Percentiles rank a stretch among this genome's conserved stretches.
phyloP scores from a whole-genome alignment of 2,797 vertebrate species.

The Sorex maritimensis region DNA sequence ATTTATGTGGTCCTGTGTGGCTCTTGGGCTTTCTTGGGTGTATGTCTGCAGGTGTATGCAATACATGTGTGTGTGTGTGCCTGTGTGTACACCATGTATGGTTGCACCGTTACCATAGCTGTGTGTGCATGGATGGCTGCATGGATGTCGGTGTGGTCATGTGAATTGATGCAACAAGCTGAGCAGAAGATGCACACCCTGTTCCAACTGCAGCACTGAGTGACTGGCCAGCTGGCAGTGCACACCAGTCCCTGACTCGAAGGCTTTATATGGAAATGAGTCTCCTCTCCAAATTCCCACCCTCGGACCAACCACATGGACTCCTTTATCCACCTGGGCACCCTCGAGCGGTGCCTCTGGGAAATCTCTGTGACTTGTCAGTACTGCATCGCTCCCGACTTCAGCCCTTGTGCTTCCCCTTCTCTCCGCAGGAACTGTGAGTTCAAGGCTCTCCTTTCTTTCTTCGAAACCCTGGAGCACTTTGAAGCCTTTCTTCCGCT shows the following conservation, averaged over 20 bases:
- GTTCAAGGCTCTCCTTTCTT: slow-evolving; percentile 48
- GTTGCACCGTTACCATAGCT: neutral
- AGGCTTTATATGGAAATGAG: neutral
- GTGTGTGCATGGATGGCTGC: neutral
- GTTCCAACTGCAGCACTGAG: neutral
- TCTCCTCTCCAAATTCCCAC: neutral
- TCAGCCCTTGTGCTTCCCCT: slow-evolving; percentile 52
- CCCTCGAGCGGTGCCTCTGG: neutral
- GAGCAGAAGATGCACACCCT: neutral
- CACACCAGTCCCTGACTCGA: neutral
- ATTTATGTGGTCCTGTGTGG: too few species aligned
- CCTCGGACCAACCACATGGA: neutral
- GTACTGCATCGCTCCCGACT: slow-evolving; percentile 63
- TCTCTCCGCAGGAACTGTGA: slow-evolving; percentile 62
- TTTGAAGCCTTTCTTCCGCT: slow-evolving; percentile 83
- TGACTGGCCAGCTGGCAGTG: neutral
- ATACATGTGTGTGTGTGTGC: too few species aligned
- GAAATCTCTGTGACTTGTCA: slow-evolving; percentile 68
- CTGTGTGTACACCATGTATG: too few species aligned
- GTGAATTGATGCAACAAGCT: neutral
- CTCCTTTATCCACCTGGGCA: slow-evolving; percentile 24
- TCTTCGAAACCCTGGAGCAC: slow-evolving; percentile 44
- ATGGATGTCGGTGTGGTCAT: neutral
- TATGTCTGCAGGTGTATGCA: too few species aligned
- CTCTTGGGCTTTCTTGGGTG: too few species aligned